These are phyloP conservation scores for Spatulosminthurus flaviceps DNA, from an alignment of 2,888 invertebrate genomes.

Conservation along the genomic window DNA sequence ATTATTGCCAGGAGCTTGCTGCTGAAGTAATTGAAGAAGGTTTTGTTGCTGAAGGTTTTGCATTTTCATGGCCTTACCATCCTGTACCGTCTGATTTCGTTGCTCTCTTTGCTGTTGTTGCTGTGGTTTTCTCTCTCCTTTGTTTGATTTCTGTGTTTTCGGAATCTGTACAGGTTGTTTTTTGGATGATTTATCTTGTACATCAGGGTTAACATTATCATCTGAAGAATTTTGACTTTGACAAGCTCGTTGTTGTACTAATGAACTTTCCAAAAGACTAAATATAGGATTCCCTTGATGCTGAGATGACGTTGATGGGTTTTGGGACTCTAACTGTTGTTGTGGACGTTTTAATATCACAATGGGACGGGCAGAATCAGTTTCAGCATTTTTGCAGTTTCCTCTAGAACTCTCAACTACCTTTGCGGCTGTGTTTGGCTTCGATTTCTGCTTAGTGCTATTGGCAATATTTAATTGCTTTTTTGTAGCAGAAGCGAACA, in stretches of 20 bases:
- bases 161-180: too few relatives aligned
- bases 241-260: conserved; percentile 23
- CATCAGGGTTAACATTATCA: neutral
- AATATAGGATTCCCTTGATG: conserved; percentile 29
- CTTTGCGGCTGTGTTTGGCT: too few relatives aligned
- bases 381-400: neutral
- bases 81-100: neutral
- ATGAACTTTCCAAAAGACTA: conserved; percentile 26
- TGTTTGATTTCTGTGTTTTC: neutral
- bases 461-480: conserved; percentile 6
- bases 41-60: neutral
- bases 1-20: neutral
- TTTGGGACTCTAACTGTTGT: neutral
- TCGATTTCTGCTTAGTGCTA: too few relatives aligned
- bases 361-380: conserved; percentile 4
- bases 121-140: too few relatives aligned
- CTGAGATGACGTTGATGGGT: neutral
- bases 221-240: neutral
- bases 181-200: neutral
- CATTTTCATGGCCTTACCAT: too few relatives aligned
- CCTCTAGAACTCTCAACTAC: neutral
- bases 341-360: conserved; percentile 36
- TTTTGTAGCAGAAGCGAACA: too few relatives aligned
- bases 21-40: neutral
- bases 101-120: neutral